Evolutionary conservation across 2,113 vertebrate species (phyloP).

Genomic region (Scartelaos histophorus): DNA sequence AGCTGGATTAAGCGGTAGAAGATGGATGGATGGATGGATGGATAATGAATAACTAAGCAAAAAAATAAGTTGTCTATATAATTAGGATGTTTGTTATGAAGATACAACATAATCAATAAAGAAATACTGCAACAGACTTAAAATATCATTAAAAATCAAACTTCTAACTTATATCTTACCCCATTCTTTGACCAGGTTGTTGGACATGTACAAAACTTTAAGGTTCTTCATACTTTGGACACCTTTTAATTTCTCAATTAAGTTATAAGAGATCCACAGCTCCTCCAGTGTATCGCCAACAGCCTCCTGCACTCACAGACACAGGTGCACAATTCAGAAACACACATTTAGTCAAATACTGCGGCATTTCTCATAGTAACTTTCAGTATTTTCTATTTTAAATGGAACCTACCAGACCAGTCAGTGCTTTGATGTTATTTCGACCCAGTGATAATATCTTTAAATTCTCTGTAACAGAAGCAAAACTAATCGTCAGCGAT

Average conservation of each 20-base stretch:
- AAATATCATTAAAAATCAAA: too few species aligned
- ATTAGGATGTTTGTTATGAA: too few species aligned
- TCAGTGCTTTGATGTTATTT: constrained; percentile 95
- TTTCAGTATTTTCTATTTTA: neutral
- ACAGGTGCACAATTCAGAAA: neutral
- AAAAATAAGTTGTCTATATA: too few species aligned
- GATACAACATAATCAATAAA: too few species aligned
- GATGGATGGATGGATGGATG: too few species aligned
- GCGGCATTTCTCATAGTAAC: neutral
- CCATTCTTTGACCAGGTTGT: constrained; percentile 98
- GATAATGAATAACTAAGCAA: too few species aligned
- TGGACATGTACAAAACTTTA: constrained; percentile 95
- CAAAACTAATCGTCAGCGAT: neutral
- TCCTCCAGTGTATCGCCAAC: constrained; percentile 91
- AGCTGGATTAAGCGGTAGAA: too few species aligned
- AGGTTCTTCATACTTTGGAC: constrained; percentile 91
- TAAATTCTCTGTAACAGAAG: constrained; percentile 84
- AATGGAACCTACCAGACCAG: constrained; percentile 86
- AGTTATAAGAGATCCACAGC: constrained; percentile 97
- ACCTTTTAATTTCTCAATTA: constrained; percentile 94
- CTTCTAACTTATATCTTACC: constrained; percentile 75
- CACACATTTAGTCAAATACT: neutral
- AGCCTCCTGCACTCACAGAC: constrained; percentile 80
- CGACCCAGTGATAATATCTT: constrained; percentile 93
- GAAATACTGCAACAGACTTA: too few species aligned